phyloP scores from a whole-genome alignment of 2,797 vertebrate genomes.

The Threskiornis aethiopicus region DNA sequence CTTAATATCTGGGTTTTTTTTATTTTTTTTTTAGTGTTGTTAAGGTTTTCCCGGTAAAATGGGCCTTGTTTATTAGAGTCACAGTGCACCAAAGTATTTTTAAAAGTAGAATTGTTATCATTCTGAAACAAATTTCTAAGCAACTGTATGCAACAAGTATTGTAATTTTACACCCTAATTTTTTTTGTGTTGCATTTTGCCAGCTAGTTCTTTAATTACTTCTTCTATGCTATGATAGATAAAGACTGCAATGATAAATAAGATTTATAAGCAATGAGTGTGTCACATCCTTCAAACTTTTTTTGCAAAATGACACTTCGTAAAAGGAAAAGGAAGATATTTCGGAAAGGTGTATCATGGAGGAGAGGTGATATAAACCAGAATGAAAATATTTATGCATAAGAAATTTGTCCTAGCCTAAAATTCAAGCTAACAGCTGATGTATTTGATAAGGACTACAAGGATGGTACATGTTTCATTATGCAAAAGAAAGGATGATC shows the following conservation, averaged over 20 bases:
- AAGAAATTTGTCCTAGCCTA: background rate
- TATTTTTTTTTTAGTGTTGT: background rate
- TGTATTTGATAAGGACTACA: background rate
- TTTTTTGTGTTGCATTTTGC: background rate
- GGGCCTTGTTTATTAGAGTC: background rate
- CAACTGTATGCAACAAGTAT: background rate
- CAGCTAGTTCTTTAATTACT: constrained; percentile 11
- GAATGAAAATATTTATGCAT: background rate
- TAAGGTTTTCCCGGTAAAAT: background rate
- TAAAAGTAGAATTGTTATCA: background rate
- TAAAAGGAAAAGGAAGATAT: background rate
- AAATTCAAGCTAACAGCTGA: constrained; percentile 6
- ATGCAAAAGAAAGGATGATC: background rate
- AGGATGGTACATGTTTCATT: background rate
- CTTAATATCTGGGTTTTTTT: background rate
- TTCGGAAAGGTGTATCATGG: background rate
- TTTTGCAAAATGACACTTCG: background rate
- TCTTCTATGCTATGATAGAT: background rate
- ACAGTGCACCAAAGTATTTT: background rate
- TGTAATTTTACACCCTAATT: background rate
- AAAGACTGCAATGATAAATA: background rate
- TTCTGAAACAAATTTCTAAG: background rate
- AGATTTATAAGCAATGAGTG: background rate
- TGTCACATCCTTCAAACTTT: constrained; percentile 2
- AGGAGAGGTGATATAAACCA: background rate